Evolutionary conservation across 2,888 invertebrate species (phyloP).

Genomic region (Sinodicranocentrus sp.): DNA sequence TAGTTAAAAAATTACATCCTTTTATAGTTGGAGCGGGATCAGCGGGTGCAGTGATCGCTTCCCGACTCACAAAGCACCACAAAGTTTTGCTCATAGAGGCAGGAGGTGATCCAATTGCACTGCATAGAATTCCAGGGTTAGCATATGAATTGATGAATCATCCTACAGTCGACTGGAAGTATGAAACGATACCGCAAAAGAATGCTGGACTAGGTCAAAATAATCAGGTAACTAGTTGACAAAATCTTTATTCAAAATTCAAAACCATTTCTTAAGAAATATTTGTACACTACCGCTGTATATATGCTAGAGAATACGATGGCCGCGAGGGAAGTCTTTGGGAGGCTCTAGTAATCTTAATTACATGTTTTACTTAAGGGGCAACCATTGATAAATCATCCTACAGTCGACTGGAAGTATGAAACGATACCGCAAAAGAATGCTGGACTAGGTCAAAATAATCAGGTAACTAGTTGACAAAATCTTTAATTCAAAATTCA

Average conservation of each 20-base stretch:
- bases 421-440: constrained; percentile 67
- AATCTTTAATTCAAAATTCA: no score
- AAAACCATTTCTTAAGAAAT: no score
- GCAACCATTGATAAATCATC: constrained; percentile 80
- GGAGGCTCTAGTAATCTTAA: constrained; percentile 54
- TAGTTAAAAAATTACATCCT: background rate
- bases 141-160: constrained; percentile 39
- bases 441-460: background rate
- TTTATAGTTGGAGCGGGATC: constrained; percentile 71
- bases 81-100: constrained; percentile 46
- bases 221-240: background rate
- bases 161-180: constrained; percentile 63
- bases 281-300: background rate
- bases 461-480: no score
- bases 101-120: constrained; percentile 58
- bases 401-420: constrained; percentile 65
- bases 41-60: constrained; percentile 67
- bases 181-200: constrained; percentile 69
- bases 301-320: constrained; percentile 15
- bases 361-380: constrained; percentile 78
- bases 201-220: background rate
- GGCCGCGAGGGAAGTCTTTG: constrained; percentile 54
- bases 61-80: constrained; percentile 67
- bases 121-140: constrained; percentile 63
- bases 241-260: no score